Base-by-base conservation (phyloP, 2,888 invertebrate genomes). In the Amphimallon solstitiale region DNA sequence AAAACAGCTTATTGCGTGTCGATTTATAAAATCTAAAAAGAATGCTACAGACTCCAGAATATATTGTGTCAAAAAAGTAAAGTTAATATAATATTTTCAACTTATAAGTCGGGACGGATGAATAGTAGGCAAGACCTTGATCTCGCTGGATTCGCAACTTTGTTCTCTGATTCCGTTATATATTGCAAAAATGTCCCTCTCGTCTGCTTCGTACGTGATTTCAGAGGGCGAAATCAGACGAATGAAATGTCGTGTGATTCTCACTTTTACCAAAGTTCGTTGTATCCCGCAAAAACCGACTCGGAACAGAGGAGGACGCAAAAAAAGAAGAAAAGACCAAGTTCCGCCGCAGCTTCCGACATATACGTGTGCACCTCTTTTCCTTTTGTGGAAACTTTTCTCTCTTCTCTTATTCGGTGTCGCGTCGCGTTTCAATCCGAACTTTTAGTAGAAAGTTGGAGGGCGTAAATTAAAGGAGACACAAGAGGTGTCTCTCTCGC, bases 151-250 rank as follows among this genome's bases (percentile, higher is more conserved):
- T 56, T 43, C 56, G 10, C 23, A 56, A 56, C 56, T 56, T 56
- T 43, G 56, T 43, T 43, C 56, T 7, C 49, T 15, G 70, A 68
- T 67, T 70, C 67, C 35, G 70, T 68, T 66, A 70, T 70, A 70
- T 68, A 70, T 70, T 70, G 59, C 65, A 62, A 60, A 68, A 66
- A 65, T 68, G 66, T 67, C 70, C 63, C 63, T n/a, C 54, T 63
- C 63, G 38, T 62, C 48, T 49, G 37, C 40, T 48, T 37, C 49
- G 49, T 35, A 62, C 62, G 62, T 62, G 62, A 62, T 51, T 62
- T 62, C 43, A 43, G n/a, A n/a, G 14, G 62, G 19, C 14, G 38
- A 62, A 23, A 19, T 49, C 21, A 17, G 40, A 23, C 43, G 56
- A 56, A 43, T 56, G 40, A 56, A 56, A 43, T 43, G 56, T 19